Evolutionary conservation across 2,113 vertebrate species (phyloP), one percentile per base, ranked within the genome.

Genomic region (Rhinolophus ferrumequinum): DNA sequence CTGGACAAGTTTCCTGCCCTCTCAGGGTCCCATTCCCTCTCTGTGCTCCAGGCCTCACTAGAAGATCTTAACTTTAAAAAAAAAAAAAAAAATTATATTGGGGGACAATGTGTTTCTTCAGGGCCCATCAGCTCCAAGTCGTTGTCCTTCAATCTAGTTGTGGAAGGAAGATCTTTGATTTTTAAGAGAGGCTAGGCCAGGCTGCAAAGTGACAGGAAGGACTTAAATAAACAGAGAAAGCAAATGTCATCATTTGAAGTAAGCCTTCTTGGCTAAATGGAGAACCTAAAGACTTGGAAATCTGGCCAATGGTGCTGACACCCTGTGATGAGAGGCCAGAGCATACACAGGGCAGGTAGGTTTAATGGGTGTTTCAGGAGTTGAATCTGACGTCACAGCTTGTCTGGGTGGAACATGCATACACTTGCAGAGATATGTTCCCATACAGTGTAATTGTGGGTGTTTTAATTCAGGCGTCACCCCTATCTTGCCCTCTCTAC

Each of bases 391-490:
- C 90, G 64, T 98, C 97, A 98, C 93, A 33, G 93, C 86, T 94
- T 97, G 95, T 96, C 93, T 94, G 92, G 76, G 89, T 70, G 75
- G 91, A 89, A 92, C 96, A 24, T 93, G 97, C 91, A 92, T 62
- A 22, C 60, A 92, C 96, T 98, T 97, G 97, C 96, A 96, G 92
- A 96, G 67, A 24, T 96, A 44, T 92, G 96, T 92, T 97, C 95
- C 93, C 96, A 95, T 90, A 80, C 14, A 62, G 92, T 94, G 89
- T 97, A 96, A 98, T 96, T 97, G 97, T 86, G 79, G 95, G 93
- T 93, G 96, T 86, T 97, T 97, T 95, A 79, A 96, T 93, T 97
- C 95, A 94, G 97, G 97, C 93, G 96, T 97, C 96, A 97, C 92
- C 69, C 84, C 76, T 90, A 28, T 70, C 79, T 93, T 93, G 83